Percentiles rank a stretch among this genome's conserved stretches.
These are phyloP conservation scores for Phengaris alcon DNA, from an alignment of 2,888 invertebrate genomes.

Conservation along the genomic window DNA sequence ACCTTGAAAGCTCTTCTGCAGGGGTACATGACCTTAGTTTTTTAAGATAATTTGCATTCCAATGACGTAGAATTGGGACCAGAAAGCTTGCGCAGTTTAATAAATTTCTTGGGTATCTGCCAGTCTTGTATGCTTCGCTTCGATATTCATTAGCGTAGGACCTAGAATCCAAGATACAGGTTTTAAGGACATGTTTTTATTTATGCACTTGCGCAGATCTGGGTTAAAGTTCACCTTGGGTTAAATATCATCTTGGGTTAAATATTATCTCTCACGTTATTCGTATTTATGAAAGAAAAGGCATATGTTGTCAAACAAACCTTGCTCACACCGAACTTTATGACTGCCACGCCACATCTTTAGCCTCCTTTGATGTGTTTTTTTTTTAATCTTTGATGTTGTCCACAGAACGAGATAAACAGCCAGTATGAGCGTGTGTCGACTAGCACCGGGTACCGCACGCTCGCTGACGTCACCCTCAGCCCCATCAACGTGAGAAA, in stretches of 20 bases:
- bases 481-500: constrained; percentile 65
- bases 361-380: constrained; percentile 5
- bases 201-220: no score
- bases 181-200: no score
- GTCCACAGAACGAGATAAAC: constrained; percentile 71
- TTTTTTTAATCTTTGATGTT: constrained; percentile 33
- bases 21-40: neutral
- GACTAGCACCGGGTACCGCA: constrained; percentile 58
- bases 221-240: no score
- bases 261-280: no score
- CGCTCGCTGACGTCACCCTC: constrained; percentile 63
- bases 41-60: neutral
- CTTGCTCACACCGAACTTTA: neutral
- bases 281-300: no score
- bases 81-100: no score
- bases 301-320: neutral
- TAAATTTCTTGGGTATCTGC: no score
- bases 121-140: no score
- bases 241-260: no score
- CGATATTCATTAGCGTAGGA: no score
- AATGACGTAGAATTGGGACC: no score
- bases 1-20: neutral
- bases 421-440: constrained; percentile 72
- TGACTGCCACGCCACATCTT: neutral
- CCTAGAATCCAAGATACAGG: no score